Base-by-base conservation (phyloP, 2,113 vertebrate genomes). In the Aleadryas rufinucha region DNA sequence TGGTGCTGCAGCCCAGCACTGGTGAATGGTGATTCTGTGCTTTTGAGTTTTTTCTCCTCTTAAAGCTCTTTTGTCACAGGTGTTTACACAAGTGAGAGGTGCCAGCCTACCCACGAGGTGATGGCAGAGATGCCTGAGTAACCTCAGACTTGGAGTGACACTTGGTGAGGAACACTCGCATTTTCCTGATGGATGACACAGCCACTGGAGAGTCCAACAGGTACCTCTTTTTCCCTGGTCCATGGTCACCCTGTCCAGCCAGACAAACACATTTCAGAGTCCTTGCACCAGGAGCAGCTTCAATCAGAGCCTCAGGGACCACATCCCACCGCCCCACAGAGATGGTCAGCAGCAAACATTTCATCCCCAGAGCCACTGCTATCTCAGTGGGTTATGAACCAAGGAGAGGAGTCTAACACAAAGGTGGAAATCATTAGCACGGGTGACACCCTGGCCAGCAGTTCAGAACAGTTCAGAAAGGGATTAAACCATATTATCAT, bases 341-440 rank as follows among this genome's bases (percentile, higher is more conserved):
- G 44, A 41, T 2, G 12, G n/a, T n/a, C 8, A 28, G 66, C 30
- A 49, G 47, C 0, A 4, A 78, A 77, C 17, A 4, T 14, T 53
- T 37, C 47, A 65, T 28, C 16, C 56, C 52, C 31, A 66, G 54
- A 66, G 35, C 47, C 6, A 3, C n/a, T 5, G 1, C 21, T 30
- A 9, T 33, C 68, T 84, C 44, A 19, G 26, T 5, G 37, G 23
- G 11, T 68, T 80, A 49, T 30, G 19, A 74, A 27, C 12, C 0
- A 0, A 44, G 14, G 22, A 60, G 28, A 42, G n/a, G 23, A 70
- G 41, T 33, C 63, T 56, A 23, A 86, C 14, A 15, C 0, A 0
- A 77, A 49, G 10, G 33, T 68, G 57, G 61, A 35, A 71, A 75
- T 60, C 11, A 30, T 37, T 27, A 11, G 14, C 49, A 9, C 9